Conservation (phyloP, 2,797 vertebrate species). For the Halcyon badia region DNA sequence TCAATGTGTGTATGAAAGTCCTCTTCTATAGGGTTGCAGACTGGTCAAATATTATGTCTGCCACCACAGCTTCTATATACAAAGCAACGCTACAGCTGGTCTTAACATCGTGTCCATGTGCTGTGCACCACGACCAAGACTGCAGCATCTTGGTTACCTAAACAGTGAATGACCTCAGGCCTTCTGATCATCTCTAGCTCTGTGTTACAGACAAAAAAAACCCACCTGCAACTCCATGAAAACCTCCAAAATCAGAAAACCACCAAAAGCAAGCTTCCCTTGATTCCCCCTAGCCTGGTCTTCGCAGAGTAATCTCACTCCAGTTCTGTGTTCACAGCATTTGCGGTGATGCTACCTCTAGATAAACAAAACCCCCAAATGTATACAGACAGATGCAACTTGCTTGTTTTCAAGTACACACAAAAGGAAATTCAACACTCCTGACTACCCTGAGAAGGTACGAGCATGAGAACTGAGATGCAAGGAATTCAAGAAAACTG, state of each 20-base stretch:
- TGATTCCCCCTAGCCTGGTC: neutral
- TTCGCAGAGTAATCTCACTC: neutral
- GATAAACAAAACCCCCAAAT: neutral
- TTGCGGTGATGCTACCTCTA: neutral
- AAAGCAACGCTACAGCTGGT: neutral
- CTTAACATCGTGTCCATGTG: neutral
- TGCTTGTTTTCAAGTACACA: neutral
- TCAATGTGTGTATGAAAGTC: neutral
- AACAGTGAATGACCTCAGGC: rapidly evolving
- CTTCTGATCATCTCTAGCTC: neutral
- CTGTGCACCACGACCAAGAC: neutral
- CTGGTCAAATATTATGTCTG: neutral
- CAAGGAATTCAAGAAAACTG: neutral
- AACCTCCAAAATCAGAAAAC: neutral
- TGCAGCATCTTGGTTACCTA: neutral
- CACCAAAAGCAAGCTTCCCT: neutral
- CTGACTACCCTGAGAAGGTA: neutral
- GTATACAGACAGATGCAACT: neutral
- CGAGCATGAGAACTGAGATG: neutral
- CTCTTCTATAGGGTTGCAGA: neutral
- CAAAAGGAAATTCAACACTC: neutral
- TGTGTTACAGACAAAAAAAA: neutral
- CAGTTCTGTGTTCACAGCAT: neutral
- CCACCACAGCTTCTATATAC: neutral
- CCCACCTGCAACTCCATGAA: rapidly evolving